Conservation (phyloP, 2,888 invertebrate species). For the Embidobia sp. region DNA sequence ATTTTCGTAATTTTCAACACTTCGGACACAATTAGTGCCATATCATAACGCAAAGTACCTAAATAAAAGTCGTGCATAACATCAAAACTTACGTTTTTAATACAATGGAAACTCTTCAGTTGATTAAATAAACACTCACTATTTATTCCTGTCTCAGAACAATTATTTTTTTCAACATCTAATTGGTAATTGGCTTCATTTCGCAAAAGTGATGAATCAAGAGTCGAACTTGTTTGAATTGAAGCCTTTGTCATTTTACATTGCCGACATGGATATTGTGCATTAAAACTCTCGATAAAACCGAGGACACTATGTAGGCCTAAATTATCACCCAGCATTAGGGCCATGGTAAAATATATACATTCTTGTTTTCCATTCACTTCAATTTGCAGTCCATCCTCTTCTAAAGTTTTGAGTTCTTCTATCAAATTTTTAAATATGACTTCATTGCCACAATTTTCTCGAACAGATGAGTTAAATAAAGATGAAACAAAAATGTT, state of each 20-base stretch:
- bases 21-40: background rate
- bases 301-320: slow-evolving; percentile 54
- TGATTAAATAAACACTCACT: background rate
- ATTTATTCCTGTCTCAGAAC: background rate
- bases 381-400: slow-evolving; percentile 2
- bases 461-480: slow-evolving; percentile 26
- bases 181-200: slow-evolving; percentile 34
- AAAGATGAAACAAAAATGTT: slow-evolving; percentile 33
- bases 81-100: slow-evolving; percentile 4
- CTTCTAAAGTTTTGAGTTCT: slow-evolving; percentile 30
- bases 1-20: background rate
- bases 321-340: slow-evolving; percentile 62
- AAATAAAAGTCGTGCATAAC: slow-evolving; percentile 16
- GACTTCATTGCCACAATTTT: slow-evolving; percentile 25
- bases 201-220: slow-evolving; percentile 7
- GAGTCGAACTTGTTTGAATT: slow-evolving; percentile 4
- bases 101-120: slow-evolving; percentile 4
- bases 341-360: slow-evolving; percentile 40
- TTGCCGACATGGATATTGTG: slow-evolving; percentile 56
- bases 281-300: slow-evolving; percentile 52
- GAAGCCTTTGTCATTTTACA: slow-evolving; percentile 27
- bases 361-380: slow-evolving; percentile 1
- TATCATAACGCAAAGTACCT: slow-evolving; percentile 4
- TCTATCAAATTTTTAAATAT: slow-evolving; percentile 18
- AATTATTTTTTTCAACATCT: background rate